phyloP scores from a whole-genome alignment of 2,113 vertebrate genomes.

The Nettapus auritus region DNA sequence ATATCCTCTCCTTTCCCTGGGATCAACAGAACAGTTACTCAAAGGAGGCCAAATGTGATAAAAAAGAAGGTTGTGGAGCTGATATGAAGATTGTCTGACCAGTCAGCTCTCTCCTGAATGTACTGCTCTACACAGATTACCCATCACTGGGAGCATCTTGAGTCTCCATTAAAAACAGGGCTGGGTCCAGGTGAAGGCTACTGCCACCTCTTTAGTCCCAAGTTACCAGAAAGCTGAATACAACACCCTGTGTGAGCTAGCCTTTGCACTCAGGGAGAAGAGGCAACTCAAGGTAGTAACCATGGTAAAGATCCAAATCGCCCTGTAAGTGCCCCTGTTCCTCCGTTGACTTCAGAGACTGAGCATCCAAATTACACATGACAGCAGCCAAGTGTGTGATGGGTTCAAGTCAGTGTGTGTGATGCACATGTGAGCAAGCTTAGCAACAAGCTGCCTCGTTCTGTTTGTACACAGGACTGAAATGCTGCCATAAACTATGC shows the following conservation, averaged over 20 bases:
- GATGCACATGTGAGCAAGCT: background rate
- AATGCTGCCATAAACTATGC: background rate
- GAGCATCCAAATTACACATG: background rate
- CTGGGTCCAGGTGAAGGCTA: background rate
- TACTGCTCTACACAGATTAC: background rate
- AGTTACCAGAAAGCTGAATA: background rate
- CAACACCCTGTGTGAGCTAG: background rate
- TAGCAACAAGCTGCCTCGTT: background rate
- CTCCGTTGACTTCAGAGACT: background rate
- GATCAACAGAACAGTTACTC: background rate
- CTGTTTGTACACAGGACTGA: background rate
- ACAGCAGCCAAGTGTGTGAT: background rate
- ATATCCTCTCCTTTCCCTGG: background rate
- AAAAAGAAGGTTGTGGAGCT: background rate
- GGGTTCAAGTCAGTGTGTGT: background rate
- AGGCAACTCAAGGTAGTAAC: background rate
- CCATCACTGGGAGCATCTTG: background rate
- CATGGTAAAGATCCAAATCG: background rate
- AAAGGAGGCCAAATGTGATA: background rate
- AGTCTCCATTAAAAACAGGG: background rate
- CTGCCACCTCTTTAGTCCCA: fast-evolving
- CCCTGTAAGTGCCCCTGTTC: background rate
- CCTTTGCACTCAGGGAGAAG: background rate
- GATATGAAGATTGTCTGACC: background rate
- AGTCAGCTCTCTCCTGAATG: background rate